phyloP scores from a whole-genome alignment of 2,888 invertebrate genomes.

The Eupithecia subfuscata region DNA sequence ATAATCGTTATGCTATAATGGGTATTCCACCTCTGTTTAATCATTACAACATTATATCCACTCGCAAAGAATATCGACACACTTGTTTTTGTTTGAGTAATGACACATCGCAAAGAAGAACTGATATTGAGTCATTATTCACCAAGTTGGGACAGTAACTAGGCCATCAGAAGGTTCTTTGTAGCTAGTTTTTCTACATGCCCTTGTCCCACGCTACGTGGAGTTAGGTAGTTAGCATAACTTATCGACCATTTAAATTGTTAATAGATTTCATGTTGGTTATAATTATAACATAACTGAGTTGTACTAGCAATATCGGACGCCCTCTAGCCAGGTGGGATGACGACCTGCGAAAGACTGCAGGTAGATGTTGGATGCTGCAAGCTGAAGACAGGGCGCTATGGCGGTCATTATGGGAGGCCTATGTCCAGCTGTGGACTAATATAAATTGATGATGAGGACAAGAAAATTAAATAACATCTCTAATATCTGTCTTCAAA shows the following conservation, averaged over 20 bases:
- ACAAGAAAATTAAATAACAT: no score
- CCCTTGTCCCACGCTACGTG: conserved; percentile 1
- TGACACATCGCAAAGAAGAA: background rate
- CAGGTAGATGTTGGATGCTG: no score
- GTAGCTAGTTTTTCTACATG: background rate
- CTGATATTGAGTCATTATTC: background rate
- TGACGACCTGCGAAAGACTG: no score
- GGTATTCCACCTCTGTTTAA: background rate
- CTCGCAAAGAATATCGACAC: background rate
- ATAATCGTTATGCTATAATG: background rate
- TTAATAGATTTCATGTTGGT: background rate
- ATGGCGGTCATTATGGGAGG: no score
- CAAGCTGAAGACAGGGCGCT: no score
- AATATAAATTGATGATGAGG: no score
- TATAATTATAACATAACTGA: background rate
- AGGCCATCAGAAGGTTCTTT: background rate
- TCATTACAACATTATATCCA: conserved; percentile 2
- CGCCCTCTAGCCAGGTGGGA: no score
- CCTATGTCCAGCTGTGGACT: no score
- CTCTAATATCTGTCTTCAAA: no score
- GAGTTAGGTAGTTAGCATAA: background rate
- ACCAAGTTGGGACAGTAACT: background rate
- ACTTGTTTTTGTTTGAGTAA: background rate
- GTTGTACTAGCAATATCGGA: background rate
- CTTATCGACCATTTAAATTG: background rate